phyloP scores from a whole-genome alignment of 2,797 vertebrate genomes.

The Mormyrus hasselquistii region DNA sequence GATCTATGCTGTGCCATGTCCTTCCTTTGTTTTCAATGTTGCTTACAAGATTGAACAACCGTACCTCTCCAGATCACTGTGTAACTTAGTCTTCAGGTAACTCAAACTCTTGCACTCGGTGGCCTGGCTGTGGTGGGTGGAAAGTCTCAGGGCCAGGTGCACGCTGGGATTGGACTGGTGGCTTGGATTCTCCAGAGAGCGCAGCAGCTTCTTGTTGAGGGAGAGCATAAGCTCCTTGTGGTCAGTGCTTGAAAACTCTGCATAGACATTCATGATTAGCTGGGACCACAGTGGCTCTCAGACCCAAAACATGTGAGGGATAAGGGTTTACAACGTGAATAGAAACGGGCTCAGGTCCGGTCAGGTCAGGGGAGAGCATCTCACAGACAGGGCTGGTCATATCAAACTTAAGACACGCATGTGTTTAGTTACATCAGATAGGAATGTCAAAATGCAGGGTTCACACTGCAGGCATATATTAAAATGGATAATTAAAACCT shows the following conservation, averaged over 20 bases:
- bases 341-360: background rate
- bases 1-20: background rate
- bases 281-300: background rate
- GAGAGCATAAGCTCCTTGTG: slow-evolving; percentile 49
- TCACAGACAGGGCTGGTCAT: background rate
- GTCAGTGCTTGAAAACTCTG: slow-evolving; percentile 37
- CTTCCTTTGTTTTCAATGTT: background rate
- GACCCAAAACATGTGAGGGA: background rate
- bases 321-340: background rate
- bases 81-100: slow-evolving; percentile 59
- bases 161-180: slow-evolving; percentile 73
- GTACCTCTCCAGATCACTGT: slow-evolving; percentile 64
- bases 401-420: background rate
- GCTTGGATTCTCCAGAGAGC: slow-evolving; percentile 44
- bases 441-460: background rate
- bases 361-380: background rate
- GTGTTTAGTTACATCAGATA: background rate
- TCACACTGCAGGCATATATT: background rate
- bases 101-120: slow-evolving; percentile 65
- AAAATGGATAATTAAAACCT: background rate
- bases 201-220: slow-evolving; percentile 68
- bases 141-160: slow-evolving; percentile 80
- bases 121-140: slow-evolving; percentile 54
- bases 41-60: background rate
- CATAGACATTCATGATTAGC: background rate